Conservation (phyloP, 2,113 vertebrate species). For the Formicarius rufipectus region DNA sequence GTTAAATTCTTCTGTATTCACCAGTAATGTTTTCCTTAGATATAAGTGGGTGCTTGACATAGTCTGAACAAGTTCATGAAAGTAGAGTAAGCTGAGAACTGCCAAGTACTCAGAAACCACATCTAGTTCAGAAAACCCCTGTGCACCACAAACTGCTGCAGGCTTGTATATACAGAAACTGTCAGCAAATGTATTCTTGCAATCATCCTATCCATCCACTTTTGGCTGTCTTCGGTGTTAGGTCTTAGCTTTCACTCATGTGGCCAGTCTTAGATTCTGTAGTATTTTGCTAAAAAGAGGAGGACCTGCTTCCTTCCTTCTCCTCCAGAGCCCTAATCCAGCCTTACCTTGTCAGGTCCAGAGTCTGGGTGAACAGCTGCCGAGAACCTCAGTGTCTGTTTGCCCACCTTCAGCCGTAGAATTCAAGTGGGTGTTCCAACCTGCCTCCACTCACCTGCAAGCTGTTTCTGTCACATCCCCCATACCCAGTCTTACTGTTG, state of each 20-base stretch:
- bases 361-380: background rate
- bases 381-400: background rate
- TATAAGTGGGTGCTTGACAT: background rate
- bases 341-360: background rate
- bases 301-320: background rate
- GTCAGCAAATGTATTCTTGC: background rate
- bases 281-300: background rate
- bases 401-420: background rate
- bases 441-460: background rate
- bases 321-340: background rate
- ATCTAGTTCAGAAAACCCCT: background rate
- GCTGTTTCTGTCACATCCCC: background rate
- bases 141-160: background rate
- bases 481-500: background rate
- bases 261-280: background rate
- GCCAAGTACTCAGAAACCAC: background rate
- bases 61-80: background rate
- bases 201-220: background rate
- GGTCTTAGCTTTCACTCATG: background rate
- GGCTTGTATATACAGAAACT: background rate
- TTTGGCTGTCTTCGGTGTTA: background rate
- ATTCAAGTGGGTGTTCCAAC: background rate
- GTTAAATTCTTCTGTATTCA: background rate
- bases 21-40: background rate
- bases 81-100: background rate